Evolutionary conservation across 2,113 vertebrate genomes (phyloP).

Genomic region (Platichthys flesus): DNA sequence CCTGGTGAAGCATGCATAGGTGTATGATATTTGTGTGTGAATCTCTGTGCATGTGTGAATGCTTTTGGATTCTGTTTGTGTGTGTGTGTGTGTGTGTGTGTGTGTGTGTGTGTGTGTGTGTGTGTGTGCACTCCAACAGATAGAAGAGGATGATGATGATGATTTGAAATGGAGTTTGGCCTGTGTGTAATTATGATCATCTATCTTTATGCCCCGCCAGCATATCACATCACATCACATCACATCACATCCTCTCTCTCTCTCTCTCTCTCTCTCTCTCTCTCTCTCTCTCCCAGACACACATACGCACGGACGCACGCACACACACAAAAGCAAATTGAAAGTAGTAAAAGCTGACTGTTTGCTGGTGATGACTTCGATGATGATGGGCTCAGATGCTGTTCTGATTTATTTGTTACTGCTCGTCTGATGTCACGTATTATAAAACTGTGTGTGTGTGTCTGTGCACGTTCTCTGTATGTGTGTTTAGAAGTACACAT

Average conservation of each 20-base stretch:
- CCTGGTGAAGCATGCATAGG: constrained; percentile 91
- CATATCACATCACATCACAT: constrained; percentile 88
- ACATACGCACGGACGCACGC: constrained; percentile 26
- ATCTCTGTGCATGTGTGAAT: constrained; percentile 55
- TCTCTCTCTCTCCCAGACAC: constrained; percentile 23
- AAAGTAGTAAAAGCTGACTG: constrained; percentile 99
- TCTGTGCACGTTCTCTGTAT: constrained; percentile 10
- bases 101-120: constrained; percentile 64
- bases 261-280: constrained; percentile 42
- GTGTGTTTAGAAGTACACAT: constrained; percentile 13
- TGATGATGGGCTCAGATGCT: constrained; percentile 99
- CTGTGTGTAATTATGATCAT: constrained; percentile 99
- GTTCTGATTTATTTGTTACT: constrained; percentile 99
- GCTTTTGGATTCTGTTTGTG: constrained; percentile 64
- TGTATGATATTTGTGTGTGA: constrained; percentile 63
- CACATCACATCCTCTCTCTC: constrained; percentile 51
- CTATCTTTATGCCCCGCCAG: constrained; percentile 99
- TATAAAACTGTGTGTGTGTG: constrained; percentile 68
- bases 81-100: constrained; percentile 73
- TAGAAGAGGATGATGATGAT: constrained; percentile 82
- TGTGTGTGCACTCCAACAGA: constrained; percentile 80
- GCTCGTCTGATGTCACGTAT: constrained; percentile 96
- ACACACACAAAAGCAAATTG: constrained; percentile 89
- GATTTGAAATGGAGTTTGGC: constrained; percentile 99
- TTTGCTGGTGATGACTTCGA: constrained; percentile 82